phyloP scores from a whole-genome alignment of 2,888 invertebrate species.

The Drosophila robusta region DNA sequence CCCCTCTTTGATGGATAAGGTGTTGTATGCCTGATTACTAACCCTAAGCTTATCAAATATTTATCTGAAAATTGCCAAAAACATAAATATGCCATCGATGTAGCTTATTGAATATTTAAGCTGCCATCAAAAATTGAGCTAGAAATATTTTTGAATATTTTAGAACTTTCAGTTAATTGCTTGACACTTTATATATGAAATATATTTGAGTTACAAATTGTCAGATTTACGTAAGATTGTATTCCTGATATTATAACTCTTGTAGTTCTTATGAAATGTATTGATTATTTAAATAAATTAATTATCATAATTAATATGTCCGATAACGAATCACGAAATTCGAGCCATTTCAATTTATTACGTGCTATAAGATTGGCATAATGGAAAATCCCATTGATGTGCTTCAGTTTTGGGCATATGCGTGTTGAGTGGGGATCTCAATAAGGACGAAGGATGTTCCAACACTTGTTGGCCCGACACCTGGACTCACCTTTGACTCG shows the following conservation, averaged over 20 bases:
- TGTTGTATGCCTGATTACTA: conserved; percentile 26
- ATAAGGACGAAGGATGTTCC: conserved; percentile 16
- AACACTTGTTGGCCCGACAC: conserved; percentile 46
- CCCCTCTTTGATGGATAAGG: conserved; percentile 49
- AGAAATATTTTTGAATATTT: neutral
- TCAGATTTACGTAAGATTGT: too few species aligned
- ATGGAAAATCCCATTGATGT: conserved; percentile 39
- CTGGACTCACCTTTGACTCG: conserved; percentile 33
- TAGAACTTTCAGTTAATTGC: too few species aligned
- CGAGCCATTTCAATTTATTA: conserved; percentile 16
- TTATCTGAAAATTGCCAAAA: conserved; percentile 2
- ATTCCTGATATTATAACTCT: too few species aligned
- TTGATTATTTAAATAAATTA: too few species aligned
- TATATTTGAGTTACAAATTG: too few species aligned
- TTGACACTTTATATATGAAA: too few species aligned
- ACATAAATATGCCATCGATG: neutral
- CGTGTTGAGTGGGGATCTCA: conserved; percentile 13
- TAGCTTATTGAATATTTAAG: neutral
- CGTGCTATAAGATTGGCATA: neutral
- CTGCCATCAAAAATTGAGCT: neutral
- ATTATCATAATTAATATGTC: too few species aligned
- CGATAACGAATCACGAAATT: neutral
- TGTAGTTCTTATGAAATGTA: too few species aligned
- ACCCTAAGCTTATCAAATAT: conserved; percentile 37
- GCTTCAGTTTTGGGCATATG: conserved; percentile 7